Percentiles rank a stretch among this genome's conserved stretches.
These are phyloP conservation scores for Ichneumoninae sp. DNA, from an alignment of 2,888 invertebrate species.

Conservation along the genomic window DNA sequence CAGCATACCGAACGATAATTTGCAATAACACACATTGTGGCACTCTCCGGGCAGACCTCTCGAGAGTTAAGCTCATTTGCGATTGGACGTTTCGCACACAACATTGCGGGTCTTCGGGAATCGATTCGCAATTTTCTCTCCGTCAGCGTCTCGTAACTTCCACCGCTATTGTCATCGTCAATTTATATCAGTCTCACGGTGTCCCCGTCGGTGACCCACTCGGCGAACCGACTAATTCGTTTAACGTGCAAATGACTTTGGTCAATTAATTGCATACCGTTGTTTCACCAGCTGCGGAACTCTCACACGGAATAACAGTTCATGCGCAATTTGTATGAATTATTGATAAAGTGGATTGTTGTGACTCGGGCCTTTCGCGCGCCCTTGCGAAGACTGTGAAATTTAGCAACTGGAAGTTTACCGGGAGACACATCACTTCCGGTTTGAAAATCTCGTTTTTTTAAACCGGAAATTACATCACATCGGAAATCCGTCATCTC, in stretches of 20 bases:
- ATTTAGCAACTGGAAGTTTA: too few species aligned
- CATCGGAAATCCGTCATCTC: too few species aligned
- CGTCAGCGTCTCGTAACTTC: constrained; percentile 24
- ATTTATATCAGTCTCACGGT: not conserved
- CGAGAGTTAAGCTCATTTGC: constrained; percentile 51
- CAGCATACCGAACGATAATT: constrained; percentile 5
- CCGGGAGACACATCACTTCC: too few species aligned
- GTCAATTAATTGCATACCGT: not conserved
- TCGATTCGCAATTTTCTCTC: constrained; percentile 40
- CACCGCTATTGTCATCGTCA: not conserved
- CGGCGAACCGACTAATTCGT: not conserved
- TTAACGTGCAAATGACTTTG: not conserved
- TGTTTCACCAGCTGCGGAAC: not conserved
- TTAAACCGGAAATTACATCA: too few species aligned
- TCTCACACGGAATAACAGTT: too few species aligned
- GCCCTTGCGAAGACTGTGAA: too few species aligned
- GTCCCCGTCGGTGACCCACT: not conserved
- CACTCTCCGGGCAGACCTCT: not conserved
- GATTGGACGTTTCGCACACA: constrained; percentile 26
- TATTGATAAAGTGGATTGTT: too few species aligned
- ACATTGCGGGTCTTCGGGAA: constrained; percentile 54
- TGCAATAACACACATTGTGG: not conserved
- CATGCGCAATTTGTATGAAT: too few species aligned
- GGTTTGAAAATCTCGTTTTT: not conserved
- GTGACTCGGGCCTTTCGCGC: too few species aligned